Evolutionary conservation across 2,888 invertebrate species (phyloP), one percentile per base, ranked within the genome.

Genomic region (Callimorpha dominula): DNA sequence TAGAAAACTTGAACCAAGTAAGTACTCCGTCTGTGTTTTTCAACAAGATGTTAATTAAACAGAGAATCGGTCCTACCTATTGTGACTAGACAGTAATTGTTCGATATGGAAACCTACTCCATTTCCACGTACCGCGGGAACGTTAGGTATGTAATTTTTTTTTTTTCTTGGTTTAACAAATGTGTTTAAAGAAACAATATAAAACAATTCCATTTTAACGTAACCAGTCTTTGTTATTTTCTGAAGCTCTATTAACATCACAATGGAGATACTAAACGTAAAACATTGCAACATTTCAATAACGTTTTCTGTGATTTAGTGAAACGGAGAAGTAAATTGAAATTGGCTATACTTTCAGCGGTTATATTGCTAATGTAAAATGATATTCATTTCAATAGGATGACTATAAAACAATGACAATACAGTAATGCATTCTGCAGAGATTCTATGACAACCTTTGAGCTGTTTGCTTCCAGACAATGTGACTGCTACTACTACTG

Each of bases 191-290:
- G 71, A 73, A 78, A 76, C 65, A 70, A 65, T 54, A 70, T 65
- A 68, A 78, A 78, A 77, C 50, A 73, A 82, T 80, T 75, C 77
- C 42, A 50, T 12, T n/a, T 42, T 69, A 73, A 76, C 76, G 74
- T 63, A 64, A 31, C 68, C 49, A 73, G 73, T 57, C 70, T 81
- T 79, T 82, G 79, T 75, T 71, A 75, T 68, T 62, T 75, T 71
- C 14, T n/a, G 57, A 43, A 7, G 73, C 71, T 57, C 57, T 42
- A 50, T 69, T 75, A 65, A 74, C 76, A 82, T 81, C 68, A 71
- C 71, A 83, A 83, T 75, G 8, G 65, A 64, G 40, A 46, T 66
- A 42, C 11, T 66, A 17, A 40, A 66, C n/a, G 65, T 46, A 40
- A 49, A 71, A 46, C 57, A 54, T 50, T 31, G 31, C 9, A 49